phyloP scores from a whole-genome alignment of 2,113 vertebrate genomes.

The Callionymus lyra region DNA sequence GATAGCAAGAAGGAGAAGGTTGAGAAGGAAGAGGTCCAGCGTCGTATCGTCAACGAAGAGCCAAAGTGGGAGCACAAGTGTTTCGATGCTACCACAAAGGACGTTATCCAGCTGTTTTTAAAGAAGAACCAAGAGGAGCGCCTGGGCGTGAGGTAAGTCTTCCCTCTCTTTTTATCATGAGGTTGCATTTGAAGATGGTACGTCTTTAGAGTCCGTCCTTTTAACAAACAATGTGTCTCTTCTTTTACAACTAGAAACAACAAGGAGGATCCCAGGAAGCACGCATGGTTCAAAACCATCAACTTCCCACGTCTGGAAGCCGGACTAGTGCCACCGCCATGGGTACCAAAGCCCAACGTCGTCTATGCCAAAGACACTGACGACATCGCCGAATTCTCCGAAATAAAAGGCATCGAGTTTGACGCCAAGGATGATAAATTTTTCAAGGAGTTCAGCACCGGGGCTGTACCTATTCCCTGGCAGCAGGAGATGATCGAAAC shows the following conservation, averaged over 20 bases:
- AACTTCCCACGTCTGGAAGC: constrained; percentile 87
- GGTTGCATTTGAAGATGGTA: neutral
- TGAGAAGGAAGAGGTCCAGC: constrained; percentile 82
- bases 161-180: neutral
- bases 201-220: no score
- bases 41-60: constrained; percentile 80
- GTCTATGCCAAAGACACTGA: constrained; percentile 86
- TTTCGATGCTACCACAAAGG: constrained; percentile 77
- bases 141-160: constrained; percentile 80
- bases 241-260: constrained; percentile 62
- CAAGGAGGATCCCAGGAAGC: constrained; percentile 81
- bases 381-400: constrained; percentile 88
- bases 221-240: neutral
- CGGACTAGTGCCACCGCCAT: constrained; percentile 75
- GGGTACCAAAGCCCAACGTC: constrained; percentile 82
- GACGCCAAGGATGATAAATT: constrained; percentile 82
- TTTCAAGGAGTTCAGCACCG: constrained; percentile 83
- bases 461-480: constrained; percentile 78
- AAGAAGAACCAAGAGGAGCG: constrained; percentile 80
- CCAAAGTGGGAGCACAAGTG: constrained; percentile 75
- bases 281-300: constrained; percentile 80
- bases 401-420: constrained; percentile 79
- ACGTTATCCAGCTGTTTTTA: constrained; percentile 80
- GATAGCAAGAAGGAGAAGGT: constrained; percentile 78
- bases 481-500: constrained; percentile 86